Percentiles rank a stretch among this genome's conserved stretches.
phyloP scores from a whole-genome alignment of 2,113 vertebrate genomes.

The Copsychus sechellarum region DNA sequence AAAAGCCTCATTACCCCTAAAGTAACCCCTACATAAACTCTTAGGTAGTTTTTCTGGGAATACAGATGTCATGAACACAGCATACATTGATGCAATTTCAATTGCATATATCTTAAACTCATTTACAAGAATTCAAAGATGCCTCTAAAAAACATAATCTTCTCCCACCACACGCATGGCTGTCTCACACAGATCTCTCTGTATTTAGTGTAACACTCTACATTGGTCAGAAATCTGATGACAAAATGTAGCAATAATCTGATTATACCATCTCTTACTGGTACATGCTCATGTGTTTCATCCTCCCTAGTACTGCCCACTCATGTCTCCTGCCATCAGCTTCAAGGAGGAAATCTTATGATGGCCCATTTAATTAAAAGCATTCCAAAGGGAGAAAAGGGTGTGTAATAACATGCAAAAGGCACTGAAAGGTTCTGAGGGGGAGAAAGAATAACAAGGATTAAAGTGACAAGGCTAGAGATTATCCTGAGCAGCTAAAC shows the following conservation, averaged over 20 bases:
- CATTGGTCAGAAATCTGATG: background rate
- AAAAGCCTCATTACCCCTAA: background rate
- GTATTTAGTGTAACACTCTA: background rate
- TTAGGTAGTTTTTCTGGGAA: background rate
- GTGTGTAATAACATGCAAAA: background rate
- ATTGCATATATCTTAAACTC: background rate
- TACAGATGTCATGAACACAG: background rate
- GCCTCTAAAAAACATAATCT: fast-evolving
- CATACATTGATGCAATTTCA: background rate
- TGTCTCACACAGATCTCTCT: background rate
- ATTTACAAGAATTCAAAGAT: background rate
- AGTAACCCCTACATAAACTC: background rate
- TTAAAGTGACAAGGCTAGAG: background rate
- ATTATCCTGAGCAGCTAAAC: background rate
- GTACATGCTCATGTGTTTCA: background rate
- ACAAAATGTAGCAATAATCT: background rate
- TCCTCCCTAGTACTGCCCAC: background rate
- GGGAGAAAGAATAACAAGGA: background rate
- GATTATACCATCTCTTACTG: background rate
- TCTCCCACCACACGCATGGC: background rate
- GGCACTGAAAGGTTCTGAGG: background rate
- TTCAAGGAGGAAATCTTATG: background rate
- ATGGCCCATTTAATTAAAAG: background rate
- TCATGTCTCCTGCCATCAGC: background rate
- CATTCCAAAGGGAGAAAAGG: background rate